Evolutionary conservation across 2,888 invertebrate species (phyloP).

Genomic region (Ferrisia virgata): DNA sequence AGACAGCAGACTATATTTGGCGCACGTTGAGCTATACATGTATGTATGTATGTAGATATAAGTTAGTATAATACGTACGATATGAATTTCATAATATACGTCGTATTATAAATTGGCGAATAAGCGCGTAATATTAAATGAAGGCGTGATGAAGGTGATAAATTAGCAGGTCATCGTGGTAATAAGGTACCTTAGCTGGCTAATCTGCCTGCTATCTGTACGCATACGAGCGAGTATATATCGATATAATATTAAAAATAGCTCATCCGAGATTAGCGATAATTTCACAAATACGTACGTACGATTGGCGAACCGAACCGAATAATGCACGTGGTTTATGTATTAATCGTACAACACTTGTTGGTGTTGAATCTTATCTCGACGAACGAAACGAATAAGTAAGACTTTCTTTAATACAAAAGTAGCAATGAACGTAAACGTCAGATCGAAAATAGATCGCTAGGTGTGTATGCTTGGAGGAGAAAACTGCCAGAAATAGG

Average conservation of each 20-base stretch:
- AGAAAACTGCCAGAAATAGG: neutral
- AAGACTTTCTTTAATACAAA: too few species aligned
- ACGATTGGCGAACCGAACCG: neutral
- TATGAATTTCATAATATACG: too few species aligned
- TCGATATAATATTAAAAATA: neutral
- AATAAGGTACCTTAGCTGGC: neutral
- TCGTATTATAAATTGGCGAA: neutral
- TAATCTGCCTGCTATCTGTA: neutral
- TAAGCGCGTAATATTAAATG: neutral
- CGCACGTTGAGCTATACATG: neutral
- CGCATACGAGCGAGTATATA: neutral
- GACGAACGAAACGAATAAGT: too few species aligned
- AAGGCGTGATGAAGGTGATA: neutral
- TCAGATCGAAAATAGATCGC: neutral
- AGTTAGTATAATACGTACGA: neutral
- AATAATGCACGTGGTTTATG: neutral
- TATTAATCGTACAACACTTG: too few species aligned
- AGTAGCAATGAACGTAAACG: too few species aligned
- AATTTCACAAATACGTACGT: neutral
- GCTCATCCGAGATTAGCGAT: neutral
- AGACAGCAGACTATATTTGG: neutral
- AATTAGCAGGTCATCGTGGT: neutral
- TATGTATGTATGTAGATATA: too few species aligned
- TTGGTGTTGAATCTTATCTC: too few species aligned
- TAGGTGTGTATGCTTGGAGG: neutral